These are phyloP conservation scores for Hydra vulgaris DNA, from an alignment of 30 jellyfish, hydroid and myxozoan species.

Conservation along the genomic window DNA sequence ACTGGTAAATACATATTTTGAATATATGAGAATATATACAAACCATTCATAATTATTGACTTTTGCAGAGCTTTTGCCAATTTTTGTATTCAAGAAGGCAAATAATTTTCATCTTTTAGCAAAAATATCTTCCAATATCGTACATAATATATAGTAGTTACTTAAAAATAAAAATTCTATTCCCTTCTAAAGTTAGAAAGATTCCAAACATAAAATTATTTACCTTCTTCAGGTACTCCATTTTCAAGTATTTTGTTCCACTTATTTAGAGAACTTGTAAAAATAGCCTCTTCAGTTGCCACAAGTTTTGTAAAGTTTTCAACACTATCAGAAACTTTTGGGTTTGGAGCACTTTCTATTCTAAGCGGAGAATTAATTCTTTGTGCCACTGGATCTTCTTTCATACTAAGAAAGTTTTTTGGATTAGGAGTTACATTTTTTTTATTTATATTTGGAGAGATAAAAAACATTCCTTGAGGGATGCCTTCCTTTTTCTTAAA, in stretches of 20 bases:
- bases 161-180: too few relatives aligned
- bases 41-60: too few relatives aligned
- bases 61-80: too few relatives aligned
- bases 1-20: too few relatives aligned
- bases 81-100: too few relatives aligned
- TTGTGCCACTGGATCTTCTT: slow-evolving; percentile 35
- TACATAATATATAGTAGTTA: too few relatives aligned
- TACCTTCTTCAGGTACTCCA: slow-evolving; percentile 53
- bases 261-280: slow-evolving; percentile 3
- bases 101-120: too few relatives aligned
- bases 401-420: slow-evolving; percentile 24
- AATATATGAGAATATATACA: too few relatives aligned
- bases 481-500: slow-evolving; percentile 15
- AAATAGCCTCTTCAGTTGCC: slow-evolving; percentile 34
- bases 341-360: not conserved
- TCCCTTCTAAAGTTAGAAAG: too few relatives aligned
- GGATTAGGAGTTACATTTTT: slow-evolving; percentile 34
- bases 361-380: slow-evolving; percentile 17
- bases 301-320: slow-evolving; percentile 40
- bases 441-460: slow-evolving; percentile 4
- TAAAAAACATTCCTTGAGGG: slow-evolving; percentile 5
- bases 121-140: too few relatives aligned
- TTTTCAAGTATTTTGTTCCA: slow-evolving; percentile 42
- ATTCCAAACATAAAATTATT: too few relatives aligned
- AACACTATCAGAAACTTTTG: slow-evolving; percentile 24